Evolutionary conservation across 2,888 invertebrate species (phyloP).

Genomic region (Dioctria rufipes): DNA sequence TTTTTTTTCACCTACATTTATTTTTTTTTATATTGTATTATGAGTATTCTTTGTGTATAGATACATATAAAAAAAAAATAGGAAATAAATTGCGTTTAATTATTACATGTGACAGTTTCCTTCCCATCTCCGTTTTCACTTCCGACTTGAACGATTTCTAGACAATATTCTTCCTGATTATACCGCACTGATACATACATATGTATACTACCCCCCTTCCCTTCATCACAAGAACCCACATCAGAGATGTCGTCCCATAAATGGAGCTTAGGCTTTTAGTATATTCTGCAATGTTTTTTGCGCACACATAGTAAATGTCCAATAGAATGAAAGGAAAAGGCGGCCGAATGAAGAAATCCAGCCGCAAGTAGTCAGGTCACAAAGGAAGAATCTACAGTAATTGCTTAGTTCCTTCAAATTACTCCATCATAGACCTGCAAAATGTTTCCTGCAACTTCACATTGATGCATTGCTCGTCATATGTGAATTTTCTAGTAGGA

Average conservation of each 20-base stretch:
- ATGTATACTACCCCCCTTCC: neutral
- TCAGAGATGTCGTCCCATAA: neutral
- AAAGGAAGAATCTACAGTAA: constrained; percentile 21
- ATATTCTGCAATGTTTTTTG: neutral
- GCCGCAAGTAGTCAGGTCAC: neutral
- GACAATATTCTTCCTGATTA: neutral
- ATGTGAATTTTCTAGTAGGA: constrained; percentile 7
- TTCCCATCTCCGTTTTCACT: neutral
- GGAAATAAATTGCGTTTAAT: neutral
- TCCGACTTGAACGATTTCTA: neutral
- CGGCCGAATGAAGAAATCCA: neutral
- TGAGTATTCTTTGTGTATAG: neutral
- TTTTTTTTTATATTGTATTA: no score
- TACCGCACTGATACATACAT: neutral
- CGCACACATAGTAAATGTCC: neutral
- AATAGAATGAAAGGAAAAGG: neutral
- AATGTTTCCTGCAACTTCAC: constrained; percentile 20
- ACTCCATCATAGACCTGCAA: constrained; percentile 21
- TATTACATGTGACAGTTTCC: neutral
- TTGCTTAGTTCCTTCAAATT: constrained; percentile 29
- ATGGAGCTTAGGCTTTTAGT: neutral
- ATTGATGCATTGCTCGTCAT: constrained; percentile 22
- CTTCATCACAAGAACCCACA: neutral
- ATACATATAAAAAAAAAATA: neutral
- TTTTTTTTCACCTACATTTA: no score